These are phyloP conservation scores for Rynchops niger DNA, from an alignment of 2,113 vertebrate species.

Conservation along the genomic window DNA sequence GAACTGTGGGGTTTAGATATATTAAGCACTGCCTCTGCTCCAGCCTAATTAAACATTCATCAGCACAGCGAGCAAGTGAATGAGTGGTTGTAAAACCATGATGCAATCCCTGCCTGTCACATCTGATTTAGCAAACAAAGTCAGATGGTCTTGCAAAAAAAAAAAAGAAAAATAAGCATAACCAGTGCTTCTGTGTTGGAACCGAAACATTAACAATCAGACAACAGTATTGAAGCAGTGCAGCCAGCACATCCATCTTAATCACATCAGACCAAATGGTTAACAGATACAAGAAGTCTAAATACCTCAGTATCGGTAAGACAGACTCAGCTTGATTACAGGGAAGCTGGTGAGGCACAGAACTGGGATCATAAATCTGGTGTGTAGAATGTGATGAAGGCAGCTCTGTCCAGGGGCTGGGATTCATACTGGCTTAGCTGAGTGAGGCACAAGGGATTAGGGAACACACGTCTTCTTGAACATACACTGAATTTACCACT, in stretches of 20 bases:
- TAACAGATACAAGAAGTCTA: not conserved
- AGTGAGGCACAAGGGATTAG: not conserved
- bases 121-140: constrained; percentile 33
- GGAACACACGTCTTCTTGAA: not conserved
- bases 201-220: not conserved
- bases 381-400: not conserved
- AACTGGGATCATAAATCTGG: not conserved
- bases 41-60: not conserved
- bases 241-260: not conserved
- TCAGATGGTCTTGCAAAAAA: not conserved
- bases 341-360: not conserved
- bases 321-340: not conserved
- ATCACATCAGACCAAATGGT: not conserved
- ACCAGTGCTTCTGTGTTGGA: not conserved
- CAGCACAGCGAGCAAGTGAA: accelerated
- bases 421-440: not conserved
- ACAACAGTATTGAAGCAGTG: not conserved
- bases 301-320: not conserved
- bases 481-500: not conserved
- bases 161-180: not conserved
- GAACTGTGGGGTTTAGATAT: not conserved
- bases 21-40: not conserved
- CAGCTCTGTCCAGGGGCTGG: not conserved
- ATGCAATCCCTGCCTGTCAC: constrained; percentile 24
- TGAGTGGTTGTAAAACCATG: not conserved